These are phyloP conservation scores for Xestia rhomboidea DNA, from an alignment of 2,888 invertebrate genomes.

Conservation along the genomic window DNA sequence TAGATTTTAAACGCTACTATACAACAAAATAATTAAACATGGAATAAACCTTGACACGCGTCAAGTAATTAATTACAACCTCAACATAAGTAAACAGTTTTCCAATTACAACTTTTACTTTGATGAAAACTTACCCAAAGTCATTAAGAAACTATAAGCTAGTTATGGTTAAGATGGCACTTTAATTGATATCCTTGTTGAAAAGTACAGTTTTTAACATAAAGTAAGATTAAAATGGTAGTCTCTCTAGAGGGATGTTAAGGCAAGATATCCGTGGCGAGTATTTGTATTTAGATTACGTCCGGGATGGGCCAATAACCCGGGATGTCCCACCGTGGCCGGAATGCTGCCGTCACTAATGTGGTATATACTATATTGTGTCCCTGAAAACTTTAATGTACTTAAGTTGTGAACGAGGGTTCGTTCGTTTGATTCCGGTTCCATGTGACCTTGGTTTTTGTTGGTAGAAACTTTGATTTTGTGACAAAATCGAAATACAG, in stretches of 20 bases:
- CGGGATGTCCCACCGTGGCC: conserved; percentile 12
- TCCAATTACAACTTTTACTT: conserved; percentile 23
- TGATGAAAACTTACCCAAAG: conserved; percentile 23
- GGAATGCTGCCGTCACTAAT: conserved; percentile 53
- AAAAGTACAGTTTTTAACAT: conserved; percentile 3
- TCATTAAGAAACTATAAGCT: conserved; percentile 17
- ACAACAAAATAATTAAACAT: not conserved
- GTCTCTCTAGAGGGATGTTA: conserved; percentile 2
- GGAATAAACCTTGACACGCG: not conserved
- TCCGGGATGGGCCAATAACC: conserved; percentile 27
- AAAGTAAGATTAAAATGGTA: conserved; percentile 23
- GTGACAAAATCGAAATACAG: not conserved
- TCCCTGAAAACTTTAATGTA: conserved; percentile 41
- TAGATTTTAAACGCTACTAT: not conserved
- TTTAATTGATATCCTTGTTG: conserved; percentile 17
- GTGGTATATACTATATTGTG: conserved; percentile 3
- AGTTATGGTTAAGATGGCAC: not conserved
- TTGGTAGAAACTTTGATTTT: not conserved
- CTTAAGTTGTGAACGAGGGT: conserved; percentile 19
- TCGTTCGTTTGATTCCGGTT: conserved; percentile 25
- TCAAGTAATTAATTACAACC: conserved; percentile 11
- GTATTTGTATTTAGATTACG: conserved; percentile 29
- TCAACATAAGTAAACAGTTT: conserved; percentile 19
- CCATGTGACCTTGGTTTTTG: not conserved
- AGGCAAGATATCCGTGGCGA: not conserved